Evolutionary conservation across 2,797 vertebrate genomes (phyloP).

Genomic region (Pteropus rufus): DNA sequence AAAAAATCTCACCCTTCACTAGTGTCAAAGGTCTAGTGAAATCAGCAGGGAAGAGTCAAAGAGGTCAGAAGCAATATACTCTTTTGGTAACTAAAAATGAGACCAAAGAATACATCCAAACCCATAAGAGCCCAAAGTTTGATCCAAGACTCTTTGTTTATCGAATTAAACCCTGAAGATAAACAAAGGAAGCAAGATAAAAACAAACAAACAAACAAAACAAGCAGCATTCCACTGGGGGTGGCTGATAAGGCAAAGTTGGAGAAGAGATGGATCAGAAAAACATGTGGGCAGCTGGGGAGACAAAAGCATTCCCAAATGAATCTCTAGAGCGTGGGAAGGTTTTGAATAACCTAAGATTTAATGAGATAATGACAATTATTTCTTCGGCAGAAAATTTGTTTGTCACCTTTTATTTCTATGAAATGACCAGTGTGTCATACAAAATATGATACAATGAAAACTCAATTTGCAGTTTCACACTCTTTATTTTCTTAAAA

Average conservation of each 20-base stretch:
- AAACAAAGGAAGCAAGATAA: conserved; percentile 47
- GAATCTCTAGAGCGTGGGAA: background rate
- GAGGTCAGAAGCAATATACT: conserved; percentile 13
- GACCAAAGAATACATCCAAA: conserved; percentile 38
- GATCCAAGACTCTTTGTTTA: conserved; percentile 46
- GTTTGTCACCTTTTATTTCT: conserved; percentile 28
- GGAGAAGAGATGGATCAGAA: background rate
- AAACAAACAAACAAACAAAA: background rate
- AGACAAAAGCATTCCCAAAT: conserved; percentile 19
- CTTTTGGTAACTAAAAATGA: background rate
- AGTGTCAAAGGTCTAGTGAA: conserved; percentile 19
- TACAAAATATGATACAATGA: background rate
- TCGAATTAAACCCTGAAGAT: conserved; percentile 46
- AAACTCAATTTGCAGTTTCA: conserved; percentile 13
- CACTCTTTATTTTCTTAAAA: conserved; percentile 48
- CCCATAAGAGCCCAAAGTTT: background rate
- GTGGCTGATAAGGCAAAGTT: background rate
- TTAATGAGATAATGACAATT: background rate
- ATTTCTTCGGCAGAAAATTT: background rate
- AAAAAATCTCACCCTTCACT: background rate
- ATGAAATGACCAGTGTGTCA: conserved; percentile 3
- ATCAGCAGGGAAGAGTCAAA: conserved; percentile 13
- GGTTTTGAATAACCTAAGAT: conserved; percentile 9
- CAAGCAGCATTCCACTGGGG: background rate
- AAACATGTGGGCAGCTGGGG: background rate